Base-by-base conservation (phyloP, 2,797 vertebrate species). In the Strix occidentalis region DNA sequence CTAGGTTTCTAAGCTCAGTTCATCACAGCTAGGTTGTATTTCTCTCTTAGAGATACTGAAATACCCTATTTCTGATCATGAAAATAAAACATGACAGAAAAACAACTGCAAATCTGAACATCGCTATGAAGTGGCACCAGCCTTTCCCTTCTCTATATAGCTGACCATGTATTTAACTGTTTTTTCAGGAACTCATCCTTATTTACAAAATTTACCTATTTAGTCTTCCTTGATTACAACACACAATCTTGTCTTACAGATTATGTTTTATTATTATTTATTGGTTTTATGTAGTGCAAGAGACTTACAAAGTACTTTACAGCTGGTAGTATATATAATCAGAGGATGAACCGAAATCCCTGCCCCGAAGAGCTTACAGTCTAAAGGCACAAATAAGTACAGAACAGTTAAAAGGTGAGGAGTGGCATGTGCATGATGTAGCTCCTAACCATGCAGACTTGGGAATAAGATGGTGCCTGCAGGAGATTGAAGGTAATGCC, bases 321-420 rank as follows among this genome's bases (percentile, higher is more conserved):
- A 97, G 54, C 63, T 94, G 63, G 45, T 87, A 94, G 80, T 91
- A 89, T 64, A 72, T 92, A 87, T 89, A 78, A 89, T 78, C 60
- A 93, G 75, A 91, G 58, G 57, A 82, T 60, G 43, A 79, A 90
- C 46, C 70, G 87, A 88, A 95, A 91, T 95, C 92, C 87, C 87
- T 97, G 97, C 97, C 95, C 96, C 86, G 7, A 89, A 95, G 97
- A 96, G 96, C 96, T 97, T 95, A 97, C 96, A 97, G 80, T 97
- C 96, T 96, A 96, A 95, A 94, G 94, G 91, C 69, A 88, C 72
- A 89, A 86, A 63, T 75, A 56, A 81, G 51, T 87, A 87, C 66
- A 74, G 87, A 87, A 68, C 33, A 45, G 37, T 68, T 79, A 37
- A 87, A 84, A 89, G 16, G 19, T 53, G 72, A 39, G 31, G 33